phyloP scores from a whole-genome alignment of 1,140 invertebrate genomes.

The Cephus cinctus region DNA sequence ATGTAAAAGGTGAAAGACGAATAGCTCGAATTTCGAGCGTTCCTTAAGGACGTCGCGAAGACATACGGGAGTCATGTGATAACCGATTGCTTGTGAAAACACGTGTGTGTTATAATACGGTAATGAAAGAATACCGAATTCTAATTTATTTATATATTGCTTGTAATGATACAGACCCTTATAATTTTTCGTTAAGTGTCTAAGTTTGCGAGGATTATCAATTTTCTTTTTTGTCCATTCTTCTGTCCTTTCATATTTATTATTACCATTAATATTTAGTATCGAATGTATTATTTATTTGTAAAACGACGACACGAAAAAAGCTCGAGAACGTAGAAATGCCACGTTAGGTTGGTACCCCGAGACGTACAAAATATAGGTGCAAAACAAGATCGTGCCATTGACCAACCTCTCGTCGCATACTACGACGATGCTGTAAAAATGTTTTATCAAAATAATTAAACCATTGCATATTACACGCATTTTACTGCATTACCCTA shows the following conservation, averaged over 20 bases:
- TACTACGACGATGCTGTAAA: constrained; percentile 26
- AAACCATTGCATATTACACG: constrained; percentile 4
- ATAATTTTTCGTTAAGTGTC: constrained; percentile 15
- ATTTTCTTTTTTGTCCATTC: constrained; percentile 35
- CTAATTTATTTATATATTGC: constrained; percentile 25
- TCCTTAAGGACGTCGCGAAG: too few species aligned
- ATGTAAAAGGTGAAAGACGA: too few species aligned
- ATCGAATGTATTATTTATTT: constrained; percentile 20
- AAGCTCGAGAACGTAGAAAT: constrained; percentile 31
- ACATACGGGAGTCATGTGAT: constrained; percentile 24
- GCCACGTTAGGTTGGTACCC: constrained; percentile 36
- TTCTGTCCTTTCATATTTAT: constrained; percentile 27
- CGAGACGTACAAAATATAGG: constrained; percentile 53
- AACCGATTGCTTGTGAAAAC: constrained; percentile 17
- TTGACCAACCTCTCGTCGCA: constrained; percentile 38
- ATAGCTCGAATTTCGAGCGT: too few species aligned
- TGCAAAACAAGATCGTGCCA: constrained; percentile 40
- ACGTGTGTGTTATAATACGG: constrained; percentile 15
- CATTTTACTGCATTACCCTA: neutral
- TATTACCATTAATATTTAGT: constrained; percentile 25
- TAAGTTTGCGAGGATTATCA: constrained; percentile 25
- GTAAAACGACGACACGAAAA: constrained; percentile 10
- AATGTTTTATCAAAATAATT: constrained; percentile 13
- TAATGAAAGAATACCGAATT: constrained; percentile 8
- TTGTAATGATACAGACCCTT: constrained; percentile 19